Evolutionary conservation across 2,797 vertebrate genomes (phyloP).

Genomic region (Molossus alvarezi): DNA sequence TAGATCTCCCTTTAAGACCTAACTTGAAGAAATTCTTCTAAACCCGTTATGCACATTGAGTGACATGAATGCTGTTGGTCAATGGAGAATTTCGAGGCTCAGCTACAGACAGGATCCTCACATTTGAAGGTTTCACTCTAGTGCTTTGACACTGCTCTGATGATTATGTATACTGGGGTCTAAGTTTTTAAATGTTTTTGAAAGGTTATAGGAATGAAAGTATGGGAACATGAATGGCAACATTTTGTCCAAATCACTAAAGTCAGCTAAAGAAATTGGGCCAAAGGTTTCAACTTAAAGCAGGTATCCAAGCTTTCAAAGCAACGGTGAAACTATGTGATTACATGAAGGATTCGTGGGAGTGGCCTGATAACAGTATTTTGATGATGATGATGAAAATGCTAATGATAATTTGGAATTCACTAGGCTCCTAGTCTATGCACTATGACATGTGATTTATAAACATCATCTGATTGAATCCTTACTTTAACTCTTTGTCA

Average conservation of each 20-base stretch:
- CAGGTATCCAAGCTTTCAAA: neutral
- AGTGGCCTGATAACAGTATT: neutral
- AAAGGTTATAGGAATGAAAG: neutral
- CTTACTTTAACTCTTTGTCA: neutral
- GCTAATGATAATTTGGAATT: neutral
- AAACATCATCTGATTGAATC: neutral
- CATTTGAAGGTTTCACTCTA: neutral
- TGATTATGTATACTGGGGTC: neutral
- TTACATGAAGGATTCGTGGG: neutral
- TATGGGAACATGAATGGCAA: neutral
- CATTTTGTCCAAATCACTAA: neutral
- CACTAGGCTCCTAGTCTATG: neutral
- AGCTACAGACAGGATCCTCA: neutral
- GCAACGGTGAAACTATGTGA: neutral
- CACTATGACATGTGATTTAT: neutral
- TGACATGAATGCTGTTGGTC: fast-evolving
- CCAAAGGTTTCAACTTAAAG: neutral
- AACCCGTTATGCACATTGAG: neutral
- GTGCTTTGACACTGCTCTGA: neutral
- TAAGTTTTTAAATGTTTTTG: neutral
- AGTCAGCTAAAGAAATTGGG: neutral
- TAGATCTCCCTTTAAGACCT: neutral
- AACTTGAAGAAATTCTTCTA: neutral
- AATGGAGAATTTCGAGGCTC: neutral
- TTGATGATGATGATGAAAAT: fast-evolving